Evolutionary conservation across 2,888 invertebrate species (phyloP), one percentile per base, ranked within the genome.

Genomic region (Erebia epiphron): DNA sequence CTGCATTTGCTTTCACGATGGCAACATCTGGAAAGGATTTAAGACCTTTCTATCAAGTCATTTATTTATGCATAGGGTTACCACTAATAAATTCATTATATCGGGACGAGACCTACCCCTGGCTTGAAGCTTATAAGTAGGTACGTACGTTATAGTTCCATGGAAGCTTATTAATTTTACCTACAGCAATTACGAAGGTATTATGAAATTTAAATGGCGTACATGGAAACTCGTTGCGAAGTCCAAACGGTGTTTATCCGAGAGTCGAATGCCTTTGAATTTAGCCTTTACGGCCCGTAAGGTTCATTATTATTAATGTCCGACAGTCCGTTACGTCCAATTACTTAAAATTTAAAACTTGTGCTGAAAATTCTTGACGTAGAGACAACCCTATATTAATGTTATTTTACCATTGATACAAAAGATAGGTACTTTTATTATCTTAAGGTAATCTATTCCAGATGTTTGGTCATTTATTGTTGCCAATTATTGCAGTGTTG

Each of bases 11-110:
- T 64, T 64, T 64, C 54, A 52, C 18, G 11, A 14, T 18, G 52
- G 16, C n/a, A 41, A 70, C 70, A 70, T 67, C 67, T 67, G 67
- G 49, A 70, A 50, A 67, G 57, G 62, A 70, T 67, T 64, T 64
- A n/a, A n/a, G n/a, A 64, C 64, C 54, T 49, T 18, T 10, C 49
- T 62, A 9, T 13, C 18, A 9, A 64, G 13, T 64, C 50, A 9
- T 64, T 64, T 50, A 50, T 14, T 13, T 14, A 18, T 8, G 35
- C n/a, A n/a, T 26, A 52, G 60, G 43, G 62, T 49, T 21, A 62
- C 62, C 61, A 61, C 46, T 8, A 35, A 46, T 7, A 61, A 21
- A 62, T 14, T 21, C 9, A 62, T 49, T 14, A 62, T 49, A 13
- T 18, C 46, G 8, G 61, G 61, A 18, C 2, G 9, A 52, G 16